Percentiles rank a stretch among this genome's conserved stretches.
phyloP scores from a whole-genome alignment of 2,113 vertebrate genomes.

The Mus musculus region GRCm39 chrX:51790501-51791000 shows the following conservation, averaged over 20 bases:
- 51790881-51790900: conserved; percentile 38
- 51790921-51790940: conserved; percentile 39
- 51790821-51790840: conserved; percentile 60
- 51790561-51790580: too few species aligned
- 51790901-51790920: conserved; percentile 55
- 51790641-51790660: not conserved
- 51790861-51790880: conserved; percentile 45
- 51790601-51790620: not conserved
- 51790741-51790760: conserved; percentile 36
- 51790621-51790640: not conserved
- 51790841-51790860: conserved; percentile 7
- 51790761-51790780: conserved; percentile 10
- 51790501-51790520: too few species aligned
- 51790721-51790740: conserved; percentile 48
- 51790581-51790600: not conserved
- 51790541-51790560: too few species aligned
- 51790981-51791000: conserved; percentile 49
- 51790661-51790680: not conserved
- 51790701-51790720: conserved; percentile 49
- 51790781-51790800: conserved; percentile 55
- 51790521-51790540: too few species aligned
- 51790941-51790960: conserved; percentile 48
- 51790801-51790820: conserved; percentile 48
- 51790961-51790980: conserved; percentile 10
- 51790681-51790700: not conserved